These are phyloP conservation scores for Porites lobata DNA, from an alignment of 92 coral and sea anemone genomes.

Conservation along the genomic window DNA sequence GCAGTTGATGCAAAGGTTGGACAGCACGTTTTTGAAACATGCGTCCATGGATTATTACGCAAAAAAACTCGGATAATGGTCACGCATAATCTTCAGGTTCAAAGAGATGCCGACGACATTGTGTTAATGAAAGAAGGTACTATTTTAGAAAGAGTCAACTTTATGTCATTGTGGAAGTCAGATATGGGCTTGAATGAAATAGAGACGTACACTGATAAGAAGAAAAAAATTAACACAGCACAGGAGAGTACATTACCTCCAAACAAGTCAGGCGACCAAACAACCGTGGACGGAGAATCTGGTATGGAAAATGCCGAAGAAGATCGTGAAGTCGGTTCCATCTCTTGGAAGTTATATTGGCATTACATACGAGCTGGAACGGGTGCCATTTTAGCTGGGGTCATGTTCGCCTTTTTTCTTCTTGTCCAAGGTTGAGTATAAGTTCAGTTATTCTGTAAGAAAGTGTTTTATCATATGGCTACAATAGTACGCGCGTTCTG, in stretches of 20 bases:
- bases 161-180: constrained; percentile 40
- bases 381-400: constrained; percentile 24
- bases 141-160: constrained; percentile 64
- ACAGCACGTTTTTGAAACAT: background rate
- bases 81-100: background rate
- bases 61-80: constrained; percentile 15
- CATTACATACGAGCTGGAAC: constrained; percentile 76
- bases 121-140: constrained; percentile 69
- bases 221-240: background rate
- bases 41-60: background rate
- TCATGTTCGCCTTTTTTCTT: constrained; percentile 47
- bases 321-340: constrained; percentile 67
- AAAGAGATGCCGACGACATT: background rate
- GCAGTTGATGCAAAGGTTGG: constrained; percentile 14
- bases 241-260: background rate
- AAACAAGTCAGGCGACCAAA: background rate
- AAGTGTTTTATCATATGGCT: background rate
- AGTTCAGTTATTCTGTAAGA: background rate
- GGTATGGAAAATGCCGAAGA: constrained; percentile 70
- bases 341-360: constrained; percentile 71
- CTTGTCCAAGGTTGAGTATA: constrained; percentile 67
- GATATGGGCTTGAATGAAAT: constrained; percentile 63
- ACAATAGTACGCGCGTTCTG: background rate
- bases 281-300: background rate
- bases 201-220: constrained; percentile 33